Base-by-base conservation (phyloP, 2,113 vertebrate genomes). In the Malaclemys terrapin region DNA sequence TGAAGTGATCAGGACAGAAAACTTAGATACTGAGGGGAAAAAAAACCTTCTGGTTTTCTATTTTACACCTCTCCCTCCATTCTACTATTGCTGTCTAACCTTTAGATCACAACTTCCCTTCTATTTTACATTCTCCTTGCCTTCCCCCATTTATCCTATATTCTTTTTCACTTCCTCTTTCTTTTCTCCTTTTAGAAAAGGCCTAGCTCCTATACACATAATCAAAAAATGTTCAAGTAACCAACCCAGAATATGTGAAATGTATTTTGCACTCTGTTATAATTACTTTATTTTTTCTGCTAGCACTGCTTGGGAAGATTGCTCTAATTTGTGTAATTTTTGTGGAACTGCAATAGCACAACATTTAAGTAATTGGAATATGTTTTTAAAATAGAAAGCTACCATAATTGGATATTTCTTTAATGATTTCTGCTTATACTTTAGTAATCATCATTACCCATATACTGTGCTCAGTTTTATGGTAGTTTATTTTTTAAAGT, bases 301-400 rank as follows among this genome's bases (percentile, higher is more conserved):
- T 96, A 94, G 83, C 86, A 91, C 49, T 95, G 59, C 93, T 97
- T 95, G 86, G 89, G 92, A 97, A 97, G 97, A 96, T 89, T 94
- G 53, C 84, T 97, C 84, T 94, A 93, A 94, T 96, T 90, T 96
- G 69, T 94, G 87, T 96, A 88, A 89, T 97, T 96, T 93, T 98
- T 97, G 90, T 96, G 82, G 78, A 98, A 95, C 92, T 54, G 78
- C 8, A 35, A 53, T 97, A 88, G 86, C 88, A 96, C 82, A 98
- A 96, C 98, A 90, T 97, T 72, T 93, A 94, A 88, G 83, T 95
- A 97, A 95, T 91, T 96, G 72, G 81, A 97, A 97, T 96, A 96
- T 93, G 90, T 90, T 96, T 79, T 85, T 79, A 84, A 98, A 91
- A 93, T 91, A 93, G 97, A 97, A 97, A 96, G 17, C 93, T 95